phyloP scores from a whole-genome alignment of 2,797 vertebrate genomes.

The Chaetodon trifasciatus region DNA sequence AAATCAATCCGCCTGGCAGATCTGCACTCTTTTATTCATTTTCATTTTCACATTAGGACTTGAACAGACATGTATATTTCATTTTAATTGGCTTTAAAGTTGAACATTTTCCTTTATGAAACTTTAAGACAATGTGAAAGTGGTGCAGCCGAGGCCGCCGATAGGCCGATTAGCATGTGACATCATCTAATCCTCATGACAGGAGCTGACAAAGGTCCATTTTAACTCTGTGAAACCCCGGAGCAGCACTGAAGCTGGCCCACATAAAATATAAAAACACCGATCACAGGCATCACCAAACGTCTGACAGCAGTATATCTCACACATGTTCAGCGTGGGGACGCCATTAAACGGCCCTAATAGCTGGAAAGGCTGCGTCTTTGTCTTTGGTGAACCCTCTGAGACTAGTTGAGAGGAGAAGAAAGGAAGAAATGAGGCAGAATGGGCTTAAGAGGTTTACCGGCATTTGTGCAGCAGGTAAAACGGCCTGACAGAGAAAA shows the following conservation, averaged over 20 bases:
- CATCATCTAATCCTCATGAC: slow-evolving; percentile 5
- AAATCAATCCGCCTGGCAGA: neutral
- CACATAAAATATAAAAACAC: slow-evolving; percentile 23
- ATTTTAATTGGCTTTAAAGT: slow-evolving; percentile 38
- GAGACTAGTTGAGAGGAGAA: slow-evolving; percentile 44
- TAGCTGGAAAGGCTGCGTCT: slow-evolving; percentile 60
- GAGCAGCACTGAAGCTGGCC: slow-evolving; percentile 11
- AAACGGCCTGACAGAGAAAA: slow-evolving; percentile 78
- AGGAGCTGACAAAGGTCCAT: neutral
- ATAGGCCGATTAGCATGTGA: slow-evolving; percentile 23
- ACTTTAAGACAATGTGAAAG: neutral
- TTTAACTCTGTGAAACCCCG: slow-evolving; percentile 1
- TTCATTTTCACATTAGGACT: neutral
- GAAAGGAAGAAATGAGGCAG: slow-evolving; percentile 57
- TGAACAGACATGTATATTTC: neutral
- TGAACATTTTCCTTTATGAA: neutral
- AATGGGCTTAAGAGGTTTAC: slow-evolving; percentile 81
- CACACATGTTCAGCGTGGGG: slow-evolving; percentile 25
- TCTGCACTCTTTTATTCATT: neutral
- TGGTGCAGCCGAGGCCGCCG: neutral
- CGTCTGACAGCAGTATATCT: slow-evolving; percentile 37
- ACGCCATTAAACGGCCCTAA: slow-evolving; percentile 63
- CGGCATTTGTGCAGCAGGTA: slow-evolving; percentile 77
- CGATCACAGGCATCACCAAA: slow-evolving; percentile 22
- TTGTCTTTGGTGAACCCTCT: slow-evolving; percentile 62